These are phyloP conservation scores for Byasa hedistus DNA, from an alignment of 2,888 invertebrate genomes.

Conservation along the genomic window DNA sequence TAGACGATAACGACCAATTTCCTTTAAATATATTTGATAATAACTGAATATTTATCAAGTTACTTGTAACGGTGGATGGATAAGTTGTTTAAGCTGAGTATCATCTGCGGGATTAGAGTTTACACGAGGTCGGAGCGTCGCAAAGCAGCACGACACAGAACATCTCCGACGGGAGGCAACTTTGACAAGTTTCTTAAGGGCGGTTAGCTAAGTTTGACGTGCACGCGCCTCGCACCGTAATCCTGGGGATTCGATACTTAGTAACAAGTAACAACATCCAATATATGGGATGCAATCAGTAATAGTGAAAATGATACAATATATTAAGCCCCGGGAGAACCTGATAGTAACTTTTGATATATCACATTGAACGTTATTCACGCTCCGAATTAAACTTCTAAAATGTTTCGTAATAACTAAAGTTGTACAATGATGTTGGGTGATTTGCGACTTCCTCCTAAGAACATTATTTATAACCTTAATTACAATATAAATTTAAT, in stretches of 20 bases:
- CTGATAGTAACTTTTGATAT: conserved; percentile 23
- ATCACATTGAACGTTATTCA: conserved; percentile 21
- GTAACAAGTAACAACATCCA: conserved; percentile 58
- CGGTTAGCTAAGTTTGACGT: conserved; percentile 77
- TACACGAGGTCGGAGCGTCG: conserved; percentile 59
- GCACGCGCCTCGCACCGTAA: conserved; percentile 71
- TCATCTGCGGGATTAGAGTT: conserved; percentile 77
- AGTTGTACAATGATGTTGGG: conserved; percentile 26
- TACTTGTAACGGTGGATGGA: conserved; percentile 59
- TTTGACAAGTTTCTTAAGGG: conserved; percentile 76
- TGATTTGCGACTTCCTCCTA: conserved; percentile 12
- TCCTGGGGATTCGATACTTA: conserved; percentile 72
- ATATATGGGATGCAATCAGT: conserved; percentile 45
- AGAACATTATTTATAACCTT: conserved; percentile 12
- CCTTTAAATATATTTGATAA: conserved; percentile 5
- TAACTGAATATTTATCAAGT: conserved; percentile 58
- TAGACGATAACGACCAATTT: neutral
- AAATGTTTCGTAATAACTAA: conserved; percentile 28
- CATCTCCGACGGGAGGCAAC: conserved; percentile 71
- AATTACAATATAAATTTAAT: conserved; percentile 4
- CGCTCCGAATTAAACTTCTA: conserved; percentile 28
- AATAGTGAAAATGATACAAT: conserved; percentile 33
- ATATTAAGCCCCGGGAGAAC: conserved; percentile 20
- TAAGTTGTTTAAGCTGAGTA: conserved; percentile 72
- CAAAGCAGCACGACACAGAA: conserved; percentile 55